A percentile compares a stretch with the other conserved stretches of the same genome.
Conservation (phyloP, 2,113 vertebrate genomes). For the Seriola aureovittata region DNA sequence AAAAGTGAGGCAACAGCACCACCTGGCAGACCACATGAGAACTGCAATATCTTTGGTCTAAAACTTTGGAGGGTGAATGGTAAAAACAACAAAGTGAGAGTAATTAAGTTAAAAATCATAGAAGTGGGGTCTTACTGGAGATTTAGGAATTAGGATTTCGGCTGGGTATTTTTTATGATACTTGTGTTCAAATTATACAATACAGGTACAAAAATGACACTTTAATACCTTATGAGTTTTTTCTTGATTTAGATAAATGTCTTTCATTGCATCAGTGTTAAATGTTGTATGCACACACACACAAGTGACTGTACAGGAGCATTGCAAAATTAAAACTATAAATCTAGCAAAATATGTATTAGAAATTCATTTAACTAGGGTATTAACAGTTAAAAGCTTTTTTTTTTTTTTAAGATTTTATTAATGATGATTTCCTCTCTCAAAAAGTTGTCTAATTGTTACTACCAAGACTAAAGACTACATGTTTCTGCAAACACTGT, state of each 20-base stretch:
- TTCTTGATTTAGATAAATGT: background rate
- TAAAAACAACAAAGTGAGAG: no score
- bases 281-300: background rate
- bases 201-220: background rate
- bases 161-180: background rate
- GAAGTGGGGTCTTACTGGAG: background rate
- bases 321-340: background rate
- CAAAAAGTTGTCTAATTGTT: background rate
- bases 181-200: background rate
- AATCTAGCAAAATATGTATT: background rate
- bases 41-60: conserved; percentile 1
- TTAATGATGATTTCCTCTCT: background rate
- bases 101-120: background rate
- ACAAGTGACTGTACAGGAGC: background rate
- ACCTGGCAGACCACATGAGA: background rate
- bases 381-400: no score
- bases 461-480: conserved; percentile 21
- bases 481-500: conserved; percentile 63
- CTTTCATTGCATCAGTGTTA: background rate
- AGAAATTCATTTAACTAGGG: no score
- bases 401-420: background rate
- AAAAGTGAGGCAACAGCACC: conserved; percentile 29
- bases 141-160: background rate
- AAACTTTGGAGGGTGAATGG: background rate
- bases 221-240: background rate